These are phyloP conservation scores for Bactericera cockerelli DNA, from an alignment of 1,140 invertebrate species.

Conservation along the genomic window DNA sequence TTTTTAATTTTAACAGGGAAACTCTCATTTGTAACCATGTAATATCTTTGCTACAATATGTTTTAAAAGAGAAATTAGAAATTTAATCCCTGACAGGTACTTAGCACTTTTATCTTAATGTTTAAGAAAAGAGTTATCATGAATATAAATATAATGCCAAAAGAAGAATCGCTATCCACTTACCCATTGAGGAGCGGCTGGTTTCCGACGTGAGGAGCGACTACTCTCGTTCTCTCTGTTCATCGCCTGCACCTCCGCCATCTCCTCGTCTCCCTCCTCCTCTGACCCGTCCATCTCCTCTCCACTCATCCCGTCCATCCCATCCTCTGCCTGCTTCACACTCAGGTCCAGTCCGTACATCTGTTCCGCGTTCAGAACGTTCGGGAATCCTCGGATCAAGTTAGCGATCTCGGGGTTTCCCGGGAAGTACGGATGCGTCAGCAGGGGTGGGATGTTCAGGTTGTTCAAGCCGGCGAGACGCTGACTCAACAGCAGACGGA, in stretches of 20 bases:
- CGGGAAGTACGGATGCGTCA: slow-evolving; percentile 57
- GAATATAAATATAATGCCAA: too few species aligned
- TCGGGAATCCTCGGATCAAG: slow-evolving; percentile 38
- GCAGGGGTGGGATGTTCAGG: slow-evolving; percentile 49
- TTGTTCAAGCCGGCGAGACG: slow-evolving; percentile 36
- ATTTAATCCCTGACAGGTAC: too few species aligned
- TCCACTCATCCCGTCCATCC: slow-evolving; percentile 46
- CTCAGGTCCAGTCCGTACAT: slow-evolving; percentile 63
- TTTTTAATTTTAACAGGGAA: too few species aligned
- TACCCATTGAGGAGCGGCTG: slow-evolving; percentile 91
- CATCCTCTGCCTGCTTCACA: slow-evolving; percentile 56
- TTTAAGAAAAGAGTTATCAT: too few species aligned
- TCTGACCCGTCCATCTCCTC: slow-evolving; percentile 60
- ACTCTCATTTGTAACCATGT: too few species aligned
- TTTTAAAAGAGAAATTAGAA: too few species aligned
- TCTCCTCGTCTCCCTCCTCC: slow-evolving; percentile 28
- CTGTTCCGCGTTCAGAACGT: slow-evolving; percentile 43
- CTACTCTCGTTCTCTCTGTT: slow-evolving; percentile 27
- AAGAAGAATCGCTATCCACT: too few species aligned
- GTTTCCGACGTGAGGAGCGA: slow-evolving; percentile 53
- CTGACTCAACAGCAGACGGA: slow-evolving; percentile 71
- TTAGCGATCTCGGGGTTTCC: slow-evolving; percentile 54
- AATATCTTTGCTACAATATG: too few species aligned
- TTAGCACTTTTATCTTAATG: too few species aligned
- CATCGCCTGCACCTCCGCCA: slow-evolving; percentile 30